Evolutionary conservation across 2,888 invertebrate species (phyloP).

Genomic region (Perizoma affinitatum): DNA sequence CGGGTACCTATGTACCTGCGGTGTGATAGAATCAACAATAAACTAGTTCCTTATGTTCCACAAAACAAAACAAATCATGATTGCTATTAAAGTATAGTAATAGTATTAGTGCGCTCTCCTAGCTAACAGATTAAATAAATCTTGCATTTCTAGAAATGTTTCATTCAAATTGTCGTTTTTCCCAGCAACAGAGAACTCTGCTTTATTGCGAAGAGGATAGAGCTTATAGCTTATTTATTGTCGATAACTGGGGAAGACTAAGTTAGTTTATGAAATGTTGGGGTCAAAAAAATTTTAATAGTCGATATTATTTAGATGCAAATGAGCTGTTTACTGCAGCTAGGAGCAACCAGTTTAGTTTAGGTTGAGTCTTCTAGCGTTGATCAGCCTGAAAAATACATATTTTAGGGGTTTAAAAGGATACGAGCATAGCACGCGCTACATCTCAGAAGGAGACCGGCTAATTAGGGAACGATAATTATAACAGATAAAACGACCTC

Average conservation of each 20-base stretch:
- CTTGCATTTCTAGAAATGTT: conserved; percentile 30
- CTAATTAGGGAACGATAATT: too few species aligned
- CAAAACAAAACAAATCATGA: conserved; percentile 25
- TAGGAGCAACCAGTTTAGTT: too few species aligned
- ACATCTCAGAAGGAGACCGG: too few species aligned
- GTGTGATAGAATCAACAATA: conserved; percentile 26
- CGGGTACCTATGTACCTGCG: not conserved
- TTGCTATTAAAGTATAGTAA: conserved; percentile 23
- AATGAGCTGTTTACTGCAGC: not conserved
- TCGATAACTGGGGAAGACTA: not conserved
- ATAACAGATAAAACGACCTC: too few species aligned
- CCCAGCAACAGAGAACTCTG: not conserved
- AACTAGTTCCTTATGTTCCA: conserved; percentile 20
- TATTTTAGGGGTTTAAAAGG: too few species aligned
- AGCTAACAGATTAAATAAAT: conserved; percentile 21
- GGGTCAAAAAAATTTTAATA: too few species aligned
- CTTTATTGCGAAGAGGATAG: not conserved
- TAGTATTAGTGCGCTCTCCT: conserved; percentile 25
- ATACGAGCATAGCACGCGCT: too few species aligned
- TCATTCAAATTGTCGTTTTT: conserved; percentile 19
- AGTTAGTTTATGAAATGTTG: too few species aligned
- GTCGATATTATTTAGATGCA: not conserved
- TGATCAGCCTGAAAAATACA: too few species aligned
- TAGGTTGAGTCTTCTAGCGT: too few species aligned
- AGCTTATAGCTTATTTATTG: conserved; percentile 1